Conservation (phyloP, 2,113 vertebrate genomes). For the Eublepharis macularius region DNA sequence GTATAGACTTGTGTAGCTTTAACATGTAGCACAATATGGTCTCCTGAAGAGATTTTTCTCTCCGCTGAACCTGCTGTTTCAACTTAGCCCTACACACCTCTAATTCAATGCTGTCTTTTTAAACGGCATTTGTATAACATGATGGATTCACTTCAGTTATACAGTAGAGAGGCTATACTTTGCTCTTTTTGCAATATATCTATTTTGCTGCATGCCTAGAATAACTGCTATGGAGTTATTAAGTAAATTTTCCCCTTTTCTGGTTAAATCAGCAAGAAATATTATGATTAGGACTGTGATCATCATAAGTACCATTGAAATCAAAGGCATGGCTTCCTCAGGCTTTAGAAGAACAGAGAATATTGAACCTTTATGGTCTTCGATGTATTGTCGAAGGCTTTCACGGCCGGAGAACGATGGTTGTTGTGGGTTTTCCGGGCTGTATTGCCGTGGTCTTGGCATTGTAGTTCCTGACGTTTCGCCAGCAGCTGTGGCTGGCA, state of each 20-base stretch:
- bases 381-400: too few relatives aligned
- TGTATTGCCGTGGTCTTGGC: too few relatives aligned
- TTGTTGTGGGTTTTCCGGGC: too few relatives aligned
- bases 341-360: neutral
- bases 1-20: too few relatives aligned
- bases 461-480: too few relatives aligned
- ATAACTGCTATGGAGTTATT: neutral
- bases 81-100: neutral
- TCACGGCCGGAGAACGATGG: too few relatives aligned
- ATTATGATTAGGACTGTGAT: neutral
- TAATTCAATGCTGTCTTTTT: neutral
- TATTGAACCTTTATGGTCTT: slow-evolving; percentile 1
- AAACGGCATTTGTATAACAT: neutral
- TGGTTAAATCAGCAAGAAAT: neutral
- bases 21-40: neutral
- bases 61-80: neutral
- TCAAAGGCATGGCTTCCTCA: neutral
- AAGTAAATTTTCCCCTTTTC: neutral
- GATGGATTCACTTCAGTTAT: neutral
- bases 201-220: neutral
- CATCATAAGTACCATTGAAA: neutral
- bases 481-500: too few relatives aligned
- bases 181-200: too few relatives aligned
- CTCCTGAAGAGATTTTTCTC: neutral
- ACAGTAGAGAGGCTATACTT: neutral